These are phyloP conservation scores for Etheostoma spectabile DNA, from an alignment of 2,113 vertebrate genomes.

Conservation along the genomic window DNA sequence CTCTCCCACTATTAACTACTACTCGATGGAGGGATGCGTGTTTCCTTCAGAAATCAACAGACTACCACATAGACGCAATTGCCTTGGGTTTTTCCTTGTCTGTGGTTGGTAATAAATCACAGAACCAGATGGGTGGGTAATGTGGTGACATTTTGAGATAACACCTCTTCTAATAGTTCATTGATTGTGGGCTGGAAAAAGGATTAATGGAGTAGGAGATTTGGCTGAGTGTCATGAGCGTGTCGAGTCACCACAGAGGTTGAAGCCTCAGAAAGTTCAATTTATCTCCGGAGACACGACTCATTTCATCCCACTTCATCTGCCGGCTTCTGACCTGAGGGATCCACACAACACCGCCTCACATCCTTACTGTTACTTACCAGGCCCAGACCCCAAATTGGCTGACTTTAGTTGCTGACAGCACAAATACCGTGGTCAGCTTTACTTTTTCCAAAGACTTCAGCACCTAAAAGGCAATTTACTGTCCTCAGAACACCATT, in stretches of 20 bases:
- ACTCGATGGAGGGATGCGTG: constrained; percentile 40
- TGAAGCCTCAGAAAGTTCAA: constrained; percentile 30
- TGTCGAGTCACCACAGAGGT: constrained; percentile 32
- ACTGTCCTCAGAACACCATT: constrained; percentile 37
- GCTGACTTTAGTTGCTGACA: constrained; percentile 2
- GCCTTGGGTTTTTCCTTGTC: constrained; percentile 65
- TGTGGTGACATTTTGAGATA: constrained; percentile 70
- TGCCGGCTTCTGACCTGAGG: constrained; percentile 12
- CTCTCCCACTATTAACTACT: constrained; percentile 49
- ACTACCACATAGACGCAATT: constrained; percentile 68
- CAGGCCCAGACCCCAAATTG: background rate
- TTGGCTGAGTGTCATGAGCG: constrained; percentile 44
- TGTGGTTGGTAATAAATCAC: constrained; percentile 72
- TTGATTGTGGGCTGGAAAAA: constrained; percentile 63
- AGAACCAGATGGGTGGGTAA: constrained; percentile 63
- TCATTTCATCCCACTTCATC: constrained; percentile 11
- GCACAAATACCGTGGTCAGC: constrained; percentile 3
- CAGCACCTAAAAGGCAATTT: constrained; percentile 7
- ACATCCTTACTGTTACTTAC: constrained; percentile 36
- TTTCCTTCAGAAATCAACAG: constrained; percentile 61
- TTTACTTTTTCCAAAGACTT: constrained; percentile 24
- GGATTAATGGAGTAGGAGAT: constrained; percentile 79
- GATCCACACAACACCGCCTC: constrained; percentile 18
- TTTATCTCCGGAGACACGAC: constrained; percentile 35
- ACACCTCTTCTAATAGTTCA: constrained; percentile 68